These are phyloP conservation scores for Lissonota sp. DNA, from an alignment of 2,888 invertebrate species.

Conservation along the genomic window DNA sequence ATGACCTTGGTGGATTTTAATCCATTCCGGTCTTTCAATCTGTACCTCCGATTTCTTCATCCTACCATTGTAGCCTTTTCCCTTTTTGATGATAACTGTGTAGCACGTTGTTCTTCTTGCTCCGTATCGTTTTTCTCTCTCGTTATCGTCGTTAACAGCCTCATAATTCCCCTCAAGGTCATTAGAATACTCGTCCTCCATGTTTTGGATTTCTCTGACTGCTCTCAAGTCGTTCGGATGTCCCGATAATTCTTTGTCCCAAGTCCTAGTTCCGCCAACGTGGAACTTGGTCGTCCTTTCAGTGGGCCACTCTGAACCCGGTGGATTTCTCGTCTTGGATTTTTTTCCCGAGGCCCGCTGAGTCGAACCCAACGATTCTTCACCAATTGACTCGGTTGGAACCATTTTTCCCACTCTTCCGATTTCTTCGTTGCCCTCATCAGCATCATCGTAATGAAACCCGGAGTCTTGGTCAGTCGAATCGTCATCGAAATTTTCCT, in stretches of 20 bases:
- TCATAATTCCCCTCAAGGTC: constrained; percentile 34
- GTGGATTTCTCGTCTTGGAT: constrained; percentile 47
- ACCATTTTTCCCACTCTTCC: constrained; percentile 7
- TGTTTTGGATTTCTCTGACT: constrained; percentile 4
- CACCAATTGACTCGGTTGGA: constrained; percentile 16
- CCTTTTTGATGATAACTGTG: constrained; percentile 58
- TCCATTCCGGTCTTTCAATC: constrained; percentile 41
- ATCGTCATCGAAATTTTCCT: constrained; percentile 20
- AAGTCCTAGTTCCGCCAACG: constrained; percentile 71
- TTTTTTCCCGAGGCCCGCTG: constrained; percentile 29
- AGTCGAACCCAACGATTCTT: neutral
- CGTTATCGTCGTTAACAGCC: constrained; percentile 13
- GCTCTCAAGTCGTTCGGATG: constrained; percentile 27
- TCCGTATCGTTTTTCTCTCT: constrained; percentile 14
- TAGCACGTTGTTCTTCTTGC: constrained; percentile 58
- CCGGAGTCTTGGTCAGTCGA: constrained; percentile 10
- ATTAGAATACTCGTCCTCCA: constrained; percentile 32
- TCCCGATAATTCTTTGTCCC: constrained; percentile 67
- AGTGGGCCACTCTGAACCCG: constrained; percentile 73
- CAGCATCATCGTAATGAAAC: constrained; percentile 16
- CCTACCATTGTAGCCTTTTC: constrained; percentile 5
- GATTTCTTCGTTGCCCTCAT: constrained; percentile 23
- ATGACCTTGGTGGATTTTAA: constrained; percentile 21
- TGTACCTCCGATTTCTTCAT: constrained; percentile 38
- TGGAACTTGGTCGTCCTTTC: constrained; percentile 70